Evolutionary conservation across 2,888 invertebrate genomes (phyloP), one percentile per base, ranked within the genome.

Genomic region (Temnothorax rugatulus): DNA sequence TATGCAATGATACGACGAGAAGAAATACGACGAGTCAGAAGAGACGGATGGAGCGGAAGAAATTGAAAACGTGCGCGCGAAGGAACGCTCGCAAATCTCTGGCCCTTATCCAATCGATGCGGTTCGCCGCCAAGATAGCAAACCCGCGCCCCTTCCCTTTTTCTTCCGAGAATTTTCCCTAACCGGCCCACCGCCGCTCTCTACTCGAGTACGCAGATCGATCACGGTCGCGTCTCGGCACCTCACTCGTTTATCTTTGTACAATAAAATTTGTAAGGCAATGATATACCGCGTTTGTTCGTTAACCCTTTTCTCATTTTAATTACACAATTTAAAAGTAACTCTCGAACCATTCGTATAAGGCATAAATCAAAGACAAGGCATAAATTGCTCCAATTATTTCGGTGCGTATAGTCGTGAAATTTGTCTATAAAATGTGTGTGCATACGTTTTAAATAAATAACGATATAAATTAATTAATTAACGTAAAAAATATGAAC

Each of bases 51-150:
- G 71, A 54, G 63, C 84, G 41, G 41, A 81, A 73, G 66, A 83
- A 81, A 63, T 69, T 66, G 68, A 81, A 86, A 86, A 84, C 47
- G 59, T 83, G 74, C 44, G 34, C 44, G 66, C 50, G 79, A 81
- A 83, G 82, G 82, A 91, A 88, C 84, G 87, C 76, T 86, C 57
- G 63, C 75, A 89, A 83, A 83, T 68, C 41, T 83, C 75, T 90
- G 91, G 90, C 90, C 68, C 76, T 86, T 73, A 76, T 90, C 88
- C 89, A 91, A 91, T 88, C 86, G 83, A 82, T 84, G 76, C 87
- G 84, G 66, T 87, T 71, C 87, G 59, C 61, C 85, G 84, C 84
- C 81, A 90, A 90, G 88, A n/a, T 85, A 87, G 63, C 63, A 44
- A 73, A 61, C 71, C 57, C 21, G 50, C 34, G 34, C 7, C 21